Base-by-base conservation (phyloP, 2,888 invertebrate species). In the Andrena marginata region DNA sequence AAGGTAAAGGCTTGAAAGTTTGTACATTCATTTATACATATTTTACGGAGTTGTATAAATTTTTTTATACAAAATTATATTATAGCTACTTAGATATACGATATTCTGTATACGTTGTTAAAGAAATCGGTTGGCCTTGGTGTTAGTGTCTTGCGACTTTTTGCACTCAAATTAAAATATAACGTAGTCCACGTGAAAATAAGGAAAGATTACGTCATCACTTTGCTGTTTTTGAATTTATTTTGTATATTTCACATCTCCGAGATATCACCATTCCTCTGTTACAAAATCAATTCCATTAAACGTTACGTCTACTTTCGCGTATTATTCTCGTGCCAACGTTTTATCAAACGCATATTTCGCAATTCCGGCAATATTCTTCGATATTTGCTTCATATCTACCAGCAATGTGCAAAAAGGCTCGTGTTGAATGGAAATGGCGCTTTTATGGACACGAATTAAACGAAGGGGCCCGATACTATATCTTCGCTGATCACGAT, bases 361-460 rank as follows among this genome's bases (percentile, higher is more conserved):
- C 26, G 7, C 16, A 29, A 49, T 49, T 23, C 23, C 8, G 33
- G 20, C 10, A 29, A 26, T 23, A 31, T 42, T 23, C 51, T 8
- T 48, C 42, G 6, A 68, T 63, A 54, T 33, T 20, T 63, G 26
- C 54, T 7, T 7, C 54, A 4, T 33, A 31, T 7, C 26, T 13
- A 4, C 33, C 77, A 4, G 23, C 20, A 42, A 42, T 48, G 29
- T 56, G 26, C 33, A 54, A 33, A 63, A 68, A n/a, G 26, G 2
- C 13, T 5, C 16, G 16, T 42, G 42, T 42, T 16, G 7, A 54
- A 16, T 63, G 68, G 42, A 23, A 77, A 69, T 69, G 54, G 33
- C 29, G 56, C 20, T 23, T 49, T n/a, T 35, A 48, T 64, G 54
- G 23, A 59, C 33, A 49, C 42, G 59, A 20, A 10, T 16, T n/a